phyloP scores from a whole-genome alignment of 2,797 vertebrate species.

The Urocyon cinereoargenteus region DNA sequence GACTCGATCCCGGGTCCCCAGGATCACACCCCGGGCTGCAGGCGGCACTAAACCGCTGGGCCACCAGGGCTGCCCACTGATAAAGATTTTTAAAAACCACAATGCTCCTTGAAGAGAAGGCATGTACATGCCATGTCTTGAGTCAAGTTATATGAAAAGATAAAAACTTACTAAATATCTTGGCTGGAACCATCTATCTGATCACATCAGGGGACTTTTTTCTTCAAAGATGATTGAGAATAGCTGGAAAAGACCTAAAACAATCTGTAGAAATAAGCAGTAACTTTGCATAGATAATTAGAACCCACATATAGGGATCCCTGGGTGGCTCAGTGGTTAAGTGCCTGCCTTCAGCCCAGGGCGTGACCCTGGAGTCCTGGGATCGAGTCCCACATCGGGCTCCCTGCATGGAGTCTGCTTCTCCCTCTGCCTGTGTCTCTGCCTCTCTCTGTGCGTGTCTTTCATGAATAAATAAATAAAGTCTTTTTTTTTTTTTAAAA shows the following conservation, averaged over 20 bases:
- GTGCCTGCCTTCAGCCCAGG: no score
- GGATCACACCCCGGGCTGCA: no score
- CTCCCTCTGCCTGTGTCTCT: no score
- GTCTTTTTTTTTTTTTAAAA: no score
- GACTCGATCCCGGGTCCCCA: no score
- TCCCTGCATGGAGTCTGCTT: no score
- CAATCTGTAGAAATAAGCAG: not conserved
- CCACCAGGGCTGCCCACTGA: not conserved
- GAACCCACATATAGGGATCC: not conserved
- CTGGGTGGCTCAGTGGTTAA: no score
- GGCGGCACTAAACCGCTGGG: no score
- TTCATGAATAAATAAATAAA: no score
- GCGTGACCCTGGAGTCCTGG: no score
- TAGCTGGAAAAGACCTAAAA: not conserved
- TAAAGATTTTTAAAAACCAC: not conserved
- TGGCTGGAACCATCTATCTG: not conserved
- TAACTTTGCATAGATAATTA: not conserved
- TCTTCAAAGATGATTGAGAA: not conserved
- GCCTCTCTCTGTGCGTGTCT: no score
- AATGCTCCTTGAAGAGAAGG: not conserved
- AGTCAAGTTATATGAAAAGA: conserved; percentile 31
- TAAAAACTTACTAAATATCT: conserved; percentile 15
- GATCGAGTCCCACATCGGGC: no score
- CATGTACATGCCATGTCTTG: not conserved
- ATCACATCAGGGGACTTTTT: not conserved